Evolutionary conservation across 1,140 invertebrate species (phyloP).

Genomic region (Marisa cornuarietis): DNA sequence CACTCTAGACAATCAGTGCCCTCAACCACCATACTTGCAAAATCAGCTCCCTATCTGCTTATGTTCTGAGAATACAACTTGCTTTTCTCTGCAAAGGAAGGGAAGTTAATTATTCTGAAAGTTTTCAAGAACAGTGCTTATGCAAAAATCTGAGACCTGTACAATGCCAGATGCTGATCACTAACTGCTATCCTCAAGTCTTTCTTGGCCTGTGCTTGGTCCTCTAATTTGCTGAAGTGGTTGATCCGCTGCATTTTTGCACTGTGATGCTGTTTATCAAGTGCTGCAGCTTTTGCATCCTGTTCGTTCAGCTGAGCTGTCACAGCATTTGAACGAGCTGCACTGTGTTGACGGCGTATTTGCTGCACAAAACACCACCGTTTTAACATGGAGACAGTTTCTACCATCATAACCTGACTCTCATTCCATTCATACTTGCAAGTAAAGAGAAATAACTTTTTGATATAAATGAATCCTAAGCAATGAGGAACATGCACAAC

Average conservation of each 20-base stretch:
- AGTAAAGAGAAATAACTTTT: no score
- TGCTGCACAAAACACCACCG: constrained; percentile 36
- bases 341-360: constrained; percentile 41
- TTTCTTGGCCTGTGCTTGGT: constrained; percentile 48
- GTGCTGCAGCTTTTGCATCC: constrained; percentile 30
- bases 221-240: constrained; percentile 51
- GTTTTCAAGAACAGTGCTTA: constrained; percentile 2
- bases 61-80: no score
- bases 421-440: no score
- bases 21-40: no score
- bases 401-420: neutral
- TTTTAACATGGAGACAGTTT: neutral
- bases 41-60: no score
- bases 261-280: constrained; percentile 35
- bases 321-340: constrained; percentile 38
- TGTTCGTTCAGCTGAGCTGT: constrained; percentile 41
- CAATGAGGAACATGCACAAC: no score
- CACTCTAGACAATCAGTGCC: no score
- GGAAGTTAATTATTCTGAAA: no score
- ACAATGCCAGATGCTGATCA: constrained; percentile 45
- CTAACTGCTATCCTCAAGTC: constrained; percentile 46
- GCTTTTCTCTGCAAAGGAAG: no score
- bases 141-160: constrained; percentile 36
- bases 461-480: no score
- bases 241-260: constrained; percentile 51